These are phyloP conservation scores for Dicyema japonicum DNA, from an alignment of 1,140 invertebrate genomes.

Conservation along the genomic window DNA sequence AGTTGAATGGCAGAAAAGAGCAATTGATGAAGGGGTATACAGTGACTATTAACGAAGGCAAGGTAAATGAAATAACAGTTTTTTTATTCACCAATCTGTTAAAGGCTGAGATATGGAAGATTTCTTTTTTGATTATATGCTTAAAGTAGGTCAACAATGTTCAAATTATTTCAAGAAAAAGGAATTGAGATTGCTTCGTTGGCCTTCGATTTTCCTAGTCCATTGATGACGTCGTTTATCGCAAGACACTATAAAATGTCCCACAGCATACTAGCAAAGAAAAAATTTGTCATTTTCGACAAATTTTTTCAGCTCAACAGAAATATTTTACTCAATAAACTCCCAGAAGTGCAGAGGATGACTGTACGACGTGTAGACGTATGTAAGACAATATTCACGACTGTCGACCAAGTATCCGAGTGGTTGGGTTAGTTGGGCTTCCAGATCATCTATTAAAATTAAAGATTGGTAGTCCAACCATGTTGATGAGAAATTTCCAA, in stretches of 20 bases:
- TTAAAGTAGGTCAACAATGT: slow-evolving; percentile 8
- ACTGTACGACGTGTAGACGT: too few species aligned
- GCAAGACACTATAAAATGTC: slow-evolving; percentile 41
- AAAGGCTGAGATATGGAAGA: slow-evolving; percentile 16
- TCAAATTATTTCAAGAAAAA: slow-evolving; percentile 27
- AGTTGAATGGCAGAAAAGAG: slow-evolving; percentile 25
- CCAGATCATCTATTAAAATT: too few species aligned
- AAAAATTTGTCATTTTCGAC: slow-evolving; percentile 52
- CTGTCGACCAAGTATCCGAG: too few species aligned
- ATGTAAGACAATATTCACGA: too few species aligned
- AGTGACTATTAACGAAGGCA: too few species aligned
- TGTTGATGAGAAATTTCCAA: too few species aligned
- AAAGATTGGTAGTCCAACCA: too few species aligned
- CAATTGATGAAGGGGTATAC: too few species aligned
- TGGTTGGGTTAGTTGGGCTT: too few species aligned
- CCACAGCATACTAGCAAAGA: slow-evolving; percentile 38
- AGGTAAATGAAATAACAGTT: too few species aligned
- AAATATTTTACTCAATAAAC: too few species aligned
- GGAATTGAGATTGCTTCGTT: slow-evolving; percentile 32
- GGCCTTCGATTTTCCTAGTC: slow-evolving; percentile 54
- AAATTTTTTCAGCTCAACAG: slow-evolving; percentile 36
- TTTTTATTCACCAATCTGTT: slow-evolving; percentile 18
- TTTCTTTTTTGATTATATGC: slow-evolving; percentile 15
- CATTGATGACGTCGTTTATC: slow-evolving; percentile 47
- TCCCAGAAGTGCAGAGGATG: too few species aligned